Evolutionary conservation across 2,888 invertebrate species (phyloP).

Genomic region (Heliconius charithonia): DNA sequence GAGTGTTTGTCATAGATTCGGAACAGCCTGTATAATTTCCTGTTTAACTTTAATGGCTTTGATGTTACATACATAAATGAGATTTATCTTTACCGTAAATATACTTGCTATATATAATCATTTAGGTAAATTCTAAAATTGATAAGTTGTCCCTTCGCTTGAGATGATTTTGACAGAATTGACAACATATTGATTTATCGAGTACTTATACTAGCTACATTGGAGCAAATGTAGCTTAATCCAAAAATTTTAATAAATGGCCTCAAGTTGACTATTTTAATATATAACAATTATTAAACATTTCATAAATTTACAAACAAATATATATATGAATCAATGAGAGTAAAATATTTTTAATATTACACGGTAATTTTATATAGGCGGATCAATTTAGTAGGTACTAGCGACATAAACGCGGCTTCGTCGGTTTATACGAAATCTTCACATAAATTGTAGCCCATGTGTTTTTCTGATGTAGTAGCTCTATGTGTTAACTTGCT

Average conservation of each 20-base stretch:
- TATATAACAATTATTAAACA: neutral
- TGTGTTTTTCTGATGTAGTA: too few species aligned
- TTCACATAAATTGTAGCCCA: too few species aligned
- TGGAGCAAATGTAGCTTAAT: too few species aligned
- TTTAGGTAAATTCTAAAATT: conserved; percentile 2
- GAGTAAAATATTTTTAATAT: neutral
- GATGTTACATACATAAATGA: conserved; percentile 64
- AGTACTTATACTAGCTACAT: too few species aligned
- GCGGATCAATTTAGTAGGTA: too few species aligned
- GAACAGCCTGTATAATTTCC: conserved; percentile 77
- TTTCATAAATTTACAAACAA: neutral
- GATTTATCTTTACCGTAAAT: conserved; percentile 51
- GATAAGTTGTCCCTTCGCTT: neutral
- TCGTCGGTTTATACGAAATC: too few species aligned
- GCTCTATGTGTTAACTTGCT: too few species aligned
- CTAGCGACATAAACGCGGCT: too few species aligned
- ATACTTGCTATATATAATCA: neutral
- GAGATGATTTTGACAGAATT: neutral
- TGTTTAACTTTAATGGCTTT: conserved; percentile 76
- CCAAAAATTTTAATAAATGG: neutral
- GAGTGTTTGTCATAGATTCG: conserved; percentile 63
- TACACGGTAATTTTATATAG: neutral
- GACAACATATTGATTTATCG: neutral
- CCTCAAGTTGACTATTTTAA: neutral
- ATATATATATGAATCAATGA: neutral